Percentiles rank a stretch among this genome's conserved stretches.
phyloP scores from a whole-genome alignment of 1,140 invertebrate species.

The Formica selysi region DNA sequence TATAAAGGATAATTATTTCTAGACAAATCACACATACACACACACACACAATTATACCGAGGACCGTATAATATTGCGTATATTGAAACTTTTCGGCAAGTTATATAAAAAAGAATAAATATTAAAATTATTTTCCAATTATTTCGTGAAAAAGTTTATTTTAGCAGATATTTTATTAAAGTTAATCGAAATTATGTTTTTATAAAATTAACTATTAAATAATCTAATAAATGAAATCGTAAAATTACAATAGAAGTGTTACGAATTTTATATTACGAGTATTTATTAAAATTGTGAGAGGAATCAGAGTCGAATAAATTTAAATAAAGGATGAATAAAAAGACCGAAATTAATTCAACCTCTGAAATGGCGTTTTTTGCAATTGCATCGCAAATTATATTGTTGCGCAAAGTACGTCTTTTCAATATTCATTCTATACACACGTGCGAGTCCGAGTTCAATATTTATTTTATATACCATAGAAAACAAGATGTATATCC shows the following conservation, averaged over 20 bases:
- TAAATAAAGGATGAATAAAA: neutral
- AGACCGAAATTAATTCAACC: slow-evolving; percentile 40
- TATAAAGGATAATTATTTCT: neutral
- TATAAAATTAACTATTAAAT: neutral
- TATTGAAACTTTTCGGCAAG: slow-evolving; percentile 6
- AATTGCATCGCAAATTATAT: slow-evolving; percentile 16
- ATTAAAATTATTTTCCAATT: slow-evolving; percentile 21
- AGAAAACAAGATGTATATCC: neutral
- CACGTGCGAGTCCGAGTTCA: neutral
- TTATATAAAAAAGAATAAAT: neutral
- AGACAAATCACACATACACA: neutral
- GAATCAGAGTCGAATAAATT: slow-evolving; percentile 29
- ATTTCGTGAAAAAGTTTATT: neutral
- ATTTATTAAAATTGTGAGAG: slow-evolving; percentile 8
- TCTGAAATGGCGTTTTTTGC: neutral
- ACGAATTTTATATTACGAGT: neutral
- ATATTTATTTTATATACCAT: slow-evolving; percentile 31
- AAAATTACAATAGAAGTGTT: neutral
- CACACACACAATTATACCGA: neutral
- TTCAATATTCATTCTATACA: slow-evolving; percentile 41
- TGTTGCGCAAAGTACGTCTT: neutral
- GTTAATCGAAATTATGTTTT: neutral
- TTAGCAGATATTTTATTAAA: neutral
- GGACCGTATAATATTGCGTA: neutral
- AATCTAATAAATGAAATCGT: neutral